A percentile compares a stretch with the other conserved stretches of the same genome.
Evolutionary conservation across 2,113 vertebrate species (phyloP).

Genomic region (Isurus oxyrinchus): DNA sequence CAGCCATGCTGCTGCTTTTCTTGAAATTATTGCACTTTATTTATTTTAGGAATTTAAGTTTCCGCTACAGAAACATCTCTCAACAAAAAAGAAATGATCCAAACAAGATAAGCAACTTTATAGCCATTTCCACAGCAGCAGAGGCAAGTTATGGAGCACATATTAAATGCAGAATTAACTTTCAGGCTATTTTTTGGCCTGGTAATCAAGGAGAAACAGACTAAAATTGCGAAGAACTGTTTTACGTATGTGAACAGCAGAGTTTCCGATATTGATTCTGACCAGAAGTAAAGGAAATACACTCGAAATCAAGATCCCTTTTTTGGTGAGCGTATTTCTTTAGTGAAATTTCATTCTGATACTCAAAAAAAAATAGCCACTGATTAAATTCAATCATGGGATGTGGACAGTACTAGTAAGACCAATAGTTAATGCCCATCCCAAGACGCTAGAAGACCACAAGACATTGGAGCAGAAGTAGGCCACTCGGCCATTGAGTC

Average conservation of each 20-base stretch:
- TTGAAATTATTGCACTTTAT: neutral
- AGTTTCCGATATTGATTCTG: neutral
- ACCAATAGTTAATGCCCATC: no score
- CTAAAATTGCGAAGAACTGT: neutral
- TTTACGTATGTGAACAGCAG: neutral
- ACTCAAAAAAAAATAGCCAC: no score
- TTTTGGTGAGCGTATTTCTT: neutral
- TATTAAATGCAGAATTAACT: neutral
- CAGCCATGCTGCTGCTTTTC: neutral
- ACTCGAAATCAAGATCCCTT: no score
- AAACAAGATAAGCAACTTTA: neutral
- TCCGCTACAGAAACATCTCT: neutral
- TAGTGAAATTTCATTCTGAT: neutral
- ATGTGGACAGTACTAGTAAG: no score
- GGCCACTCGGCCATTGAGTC: no score
- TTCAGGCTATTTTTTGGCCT: neutral
- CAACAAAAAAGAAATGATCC: neutral
- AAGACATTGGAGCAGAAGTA: no score
- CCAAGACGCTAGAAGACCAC: no score
- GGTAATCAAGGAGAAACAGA: neutral
- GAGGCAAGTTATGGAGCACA: neutral
- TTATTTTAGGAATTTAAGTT: neutral
- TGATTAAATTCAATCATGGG: no score
- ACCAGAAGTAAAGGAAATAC: neutral
- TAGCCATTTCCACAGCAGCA: neutral